phyloP scores from a whole-genome alignment of 2,797 vertebrate genomes.

The Cynodonichthys magdalenae region DNA sequence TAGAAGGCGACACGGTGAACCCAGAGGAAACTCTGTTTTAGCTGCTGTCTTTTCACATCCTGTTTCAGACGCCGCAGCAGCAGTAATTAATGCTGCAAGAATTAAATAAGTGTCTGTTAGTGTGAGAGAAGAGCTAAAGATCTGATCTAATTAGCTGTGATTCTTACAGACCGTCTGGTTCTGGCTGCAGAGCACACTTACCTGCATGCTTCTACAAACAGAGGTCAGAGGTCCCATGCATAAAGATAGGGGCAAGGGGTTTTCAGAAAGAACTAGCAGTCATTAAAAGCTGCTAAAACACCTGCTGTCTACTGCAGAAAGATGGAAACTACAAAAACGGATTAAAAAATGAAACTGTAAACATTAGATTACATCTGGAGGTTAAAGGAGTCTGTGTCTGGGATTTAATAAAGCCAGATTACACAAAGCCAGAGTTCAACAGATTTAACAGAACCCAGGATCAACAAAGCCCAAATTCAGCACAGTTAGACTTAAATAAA shows the following conservation, averaged over 20 bases:
- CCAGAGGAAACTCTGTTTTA: slow-evolving; percentile 65
- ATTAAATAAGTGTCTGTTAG: slow-evolving; percentile 69
- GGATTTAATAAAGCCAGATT: no score
- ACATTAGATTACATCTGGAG: no score
- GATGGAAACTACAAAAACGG: no score
- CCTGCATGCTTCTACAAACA: slow-evolving; percentile 27
- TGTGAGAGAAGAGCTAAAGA: slow-evolving; percentile 46
- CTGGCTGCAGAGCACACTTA: slow-evolving; percentile 39
- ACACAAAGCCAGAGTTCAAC: no score
- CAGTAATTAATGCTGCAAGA: slow-evolving; percentile 65
- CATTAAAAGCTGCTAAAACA: slow-evolving; percentile 60
- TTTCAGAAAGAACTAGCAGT: slow-evolving; percentile 55
- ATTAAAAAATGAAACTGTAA: no score
- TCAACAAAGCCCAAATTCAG: no score
- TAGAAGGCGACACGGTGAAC: slow-evolving; percentile 43
- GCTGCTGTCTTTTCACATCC: slow-evolving; percentile 56
- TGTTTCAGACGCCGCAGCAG: slow-evolving; percentile 56
- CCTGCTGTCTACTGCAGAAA: slow-evolving; percentile 25
- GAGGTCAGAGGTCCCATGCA: slow-evolving; percentile 48
- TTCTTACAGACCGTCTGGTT: slow-evolving; percentile 1
- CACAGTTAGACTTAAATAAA: no score
- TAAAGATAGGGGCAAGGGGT: slow-evolving; percentile 40
- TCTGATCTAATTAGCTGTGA: slow-evolving; percentile 72
- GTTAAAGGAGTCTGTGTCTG: no score
- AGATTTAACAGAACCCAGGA: no score